Percentiles rank a stretch among this genome's conserved stretches.
Evolutionary conservation across 2,113 vertebrate species (phyloP).

Genomic region (Phodopus roborovskii): DNA sequence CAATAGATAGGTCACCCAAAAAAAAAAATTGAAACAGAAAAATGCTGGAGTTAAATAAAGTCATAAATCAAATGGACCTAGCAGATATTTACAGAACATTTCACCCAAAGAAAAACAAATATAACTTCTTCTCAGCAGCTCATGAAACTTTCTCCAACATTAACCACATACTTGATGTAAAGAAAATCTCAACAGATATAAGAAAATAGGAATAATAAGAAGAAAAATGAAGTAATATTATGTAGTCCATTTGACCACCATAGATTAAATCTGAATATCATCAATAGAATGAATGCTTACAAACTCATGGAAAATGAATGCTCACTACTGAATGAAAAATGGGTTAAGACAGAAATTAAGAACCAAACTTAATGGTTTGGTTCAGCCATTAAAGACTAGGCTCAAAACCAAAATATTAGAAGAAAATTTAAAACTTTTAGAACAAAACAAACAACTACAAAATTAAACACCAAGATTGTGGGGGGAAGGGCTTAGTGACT

Average conservation of each 20-base stretch:
- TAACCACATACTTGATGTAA: neutral
- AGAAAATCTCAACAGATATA: neutral
- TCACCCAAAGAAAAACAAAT: neutral
- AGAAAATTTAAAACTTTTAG: neutral
- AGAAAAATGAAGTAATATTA: neutral
- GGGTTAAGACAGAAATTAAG: neutral
- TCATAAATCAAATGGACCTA: neutral
- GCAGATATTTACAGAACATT: neutral
- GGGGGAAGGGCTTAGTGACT: too few relatives aligned
- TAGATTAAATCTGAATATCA: neutral
- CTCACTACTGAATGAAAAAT: neutral
- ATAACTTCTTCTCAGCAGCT: neutral
- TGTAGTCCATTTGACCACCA: neutral
- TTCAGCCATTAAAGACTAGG: neutral
- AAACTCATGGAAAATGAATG: neutral
- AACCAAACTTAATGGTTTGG: neutral
- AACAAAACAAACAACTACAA: neutral
- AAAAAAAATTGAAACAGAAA: neutral
- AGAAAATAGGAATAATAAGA: neutral
- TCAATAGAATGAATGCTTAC: neutral
- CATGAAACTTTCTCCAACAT: neutral
- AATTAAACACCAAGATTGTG: too few relatives aligned
- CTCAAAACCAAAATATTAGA: neutral
- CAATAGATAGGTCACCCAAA: neutral
- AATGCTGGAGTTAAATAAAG: neutral